Conservation (phyloP, 2,888 invertebrate species). For the Prosapia bicincta region DNA sequence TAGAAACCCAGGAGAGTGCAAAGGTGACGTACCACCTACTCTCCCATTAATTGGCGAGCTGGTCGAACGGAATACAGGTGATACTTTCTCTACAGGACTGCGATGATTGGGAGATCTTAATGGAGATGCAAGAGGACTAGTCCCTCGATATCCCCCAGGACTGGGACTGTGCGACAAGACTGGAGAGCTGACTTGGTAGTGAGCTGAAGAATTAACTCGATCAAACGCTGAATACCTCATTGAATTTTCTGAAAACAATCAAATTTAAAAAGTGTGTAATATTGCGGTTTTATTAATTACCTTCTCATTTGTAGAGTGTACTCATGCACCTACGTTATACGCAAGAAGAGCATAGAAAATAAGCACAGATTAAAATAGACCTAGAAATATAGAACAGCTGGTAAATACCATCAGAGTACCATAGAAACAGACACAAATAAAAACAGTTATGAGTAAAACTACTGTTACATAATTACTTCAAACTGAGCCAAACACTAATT, state of each 20-base stretch:
- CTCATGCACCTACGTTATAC: no score
- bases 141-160: slow-evolving; percentile 24
- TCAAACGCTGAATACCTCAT: slow-evolving; percentile 31
- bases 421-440: no score
- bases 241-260: background rate
- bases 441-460: no score
- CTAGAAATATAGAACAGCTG: no score
- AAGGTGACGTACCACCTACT: slow-evolving; percentile 22
- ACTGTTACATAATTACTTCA: no score
- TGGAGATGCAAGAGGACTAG: slow-evolving; percentile 32
- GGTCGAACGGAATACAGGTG: slow-evolving; percentile 13
- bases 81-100: slow-evolving; percentile 8
- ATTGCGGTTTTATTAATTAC: no score
- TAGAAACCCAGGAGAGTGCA: slow-evolving; percentile 15
- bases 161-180: slow-evolving; percentile 35
- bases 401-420: no score
- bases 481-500: background rate
- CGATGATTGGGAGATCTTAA: slow-evolving; percentile 13
- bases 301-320: no score
- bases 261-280: no score
- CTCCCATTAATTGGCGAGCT: slow-evolving; percentile 25
- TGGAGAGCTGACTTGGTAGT: slow-evolving; percentile 33
- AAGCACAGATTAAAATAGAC: no score
- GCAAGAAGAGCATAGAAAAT: no score
- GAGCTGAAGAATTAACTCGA: slow-evolving; percentile 31